Conservation (phyloP, 2,888 invertebrate genomes). For the Hyalella azteca region DNA sequence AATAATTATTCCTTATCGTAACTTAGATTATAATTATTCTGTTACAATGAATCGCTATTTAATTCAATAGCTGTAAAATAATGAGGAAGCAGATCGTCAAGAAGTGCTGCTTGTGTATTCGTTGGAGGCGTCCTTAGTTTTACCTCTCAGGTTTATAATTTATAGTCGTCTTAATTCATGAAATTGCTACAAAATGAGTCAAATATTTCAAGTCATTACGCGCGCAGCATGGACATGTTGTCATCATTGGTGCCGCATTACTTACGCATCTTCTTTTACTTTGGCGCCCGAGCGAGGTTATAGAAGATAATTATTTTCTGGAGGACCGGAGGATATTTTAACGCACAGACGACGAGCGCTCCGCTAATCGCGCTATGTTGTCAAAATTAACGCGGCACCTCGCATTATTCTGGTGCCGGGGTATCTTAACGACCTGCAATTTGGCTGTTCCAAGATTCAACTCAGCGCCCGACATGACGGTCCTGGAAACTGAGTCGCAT, state of each 20-base stretch:
- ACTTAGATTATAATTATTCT: no score
- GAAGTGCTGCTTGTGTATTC: no score
- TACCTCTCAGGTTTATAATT: no score
- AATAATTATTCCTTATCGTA: no score
- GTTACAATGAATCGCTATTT: no score
- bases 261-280: background rate
- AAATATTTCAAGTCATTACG: no score
- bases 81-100: no score
- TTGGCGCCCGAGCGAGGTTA: background rate
- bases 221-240: no score
- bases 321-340: background rate
- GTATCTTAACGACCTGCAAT: slow-evolving; percentile 26
- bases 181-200: no score
- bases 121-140: no score
- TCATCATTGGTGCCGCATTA: background rate
- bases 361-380: slow-evolving; percentile 31
- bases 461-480: background rate
- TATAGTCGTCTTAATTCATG: no score
- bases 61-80: no score
- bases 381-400: slow-evolving; percentile 26
- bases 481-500: slow-evolving; percentile 21
- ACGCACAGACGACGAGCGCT: background rate
- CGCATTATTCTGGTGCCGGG: background rate
- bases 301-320: background rate
- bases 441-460: slow-evolving; percentile 14